A percentile compares a stretch with the other conserved stretches of the same genome.
Evolutionary conservation across 2,113 vertebrate species (phyloP).

Genomic region (Tragelaphus buxtoni): DNA sequence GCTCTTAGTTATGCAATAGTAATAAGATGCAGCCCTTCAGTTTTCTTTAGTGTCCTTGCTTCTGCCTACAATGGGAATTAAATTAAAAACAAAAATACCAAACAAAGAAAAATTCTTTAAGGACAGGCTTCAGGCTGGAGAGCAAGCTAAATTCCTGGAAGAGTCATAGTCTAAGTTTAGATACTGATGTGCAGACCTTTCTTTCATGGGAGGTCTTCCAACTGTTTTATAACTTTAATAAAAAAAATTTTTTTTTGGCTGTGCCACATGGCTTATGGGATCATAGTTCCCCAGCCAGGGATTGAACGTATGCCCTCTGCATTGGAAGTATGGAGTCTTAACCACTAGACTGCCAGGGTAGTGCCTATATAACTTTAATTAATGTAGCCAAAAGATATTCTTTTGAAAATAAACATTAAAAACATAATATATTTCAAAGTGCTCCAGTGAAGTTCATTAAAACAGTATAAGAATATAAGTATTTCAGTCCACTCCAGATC

Average conservation of each 20-base stretch:
- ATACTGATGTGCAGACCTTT: not conserved
- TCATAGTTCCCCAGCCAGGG: not conserved
- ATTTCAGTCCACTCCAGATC: not conserved
- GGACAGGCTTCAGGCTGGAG: not conserved
- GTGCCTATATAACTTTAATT: not conserved
- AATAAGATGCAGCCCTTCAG: not conserved
- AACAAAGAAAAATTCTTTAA: not conserved
- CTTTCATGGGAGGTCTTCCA: not conserved
- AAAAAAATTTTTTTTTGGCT: not conserved
- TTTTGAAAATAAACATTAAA: conserved; percentile 11
- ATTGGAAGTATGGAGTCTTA: not conserved
- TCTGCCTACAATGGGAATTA: not conserved
- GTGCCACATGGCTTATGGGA: not conserved
- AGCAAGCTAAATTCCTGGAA: not conserved
- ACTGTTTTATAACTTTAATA: not conserved
- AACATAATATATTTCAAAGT: not conserved
- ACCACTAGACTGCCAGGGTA: not conserved
- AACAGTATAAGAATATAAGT: not conserved
- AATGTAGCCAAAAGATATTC: not conserved
- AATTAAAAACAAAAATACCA: not conserved
- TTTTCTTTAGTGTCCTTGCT: not conserved
- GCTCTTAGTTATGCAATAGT: not conserved
- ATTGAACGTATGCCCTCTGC: not conserved
- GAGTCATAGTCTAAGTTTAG: conserved; percentile 41
- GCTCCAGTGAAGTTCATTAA: not conserved